These are phyloP conservation scores for Phenganax stokvisi DNA, from an alignment of 92 coral and sea anemone genomes.

Conservation along the genomic window DNA sequence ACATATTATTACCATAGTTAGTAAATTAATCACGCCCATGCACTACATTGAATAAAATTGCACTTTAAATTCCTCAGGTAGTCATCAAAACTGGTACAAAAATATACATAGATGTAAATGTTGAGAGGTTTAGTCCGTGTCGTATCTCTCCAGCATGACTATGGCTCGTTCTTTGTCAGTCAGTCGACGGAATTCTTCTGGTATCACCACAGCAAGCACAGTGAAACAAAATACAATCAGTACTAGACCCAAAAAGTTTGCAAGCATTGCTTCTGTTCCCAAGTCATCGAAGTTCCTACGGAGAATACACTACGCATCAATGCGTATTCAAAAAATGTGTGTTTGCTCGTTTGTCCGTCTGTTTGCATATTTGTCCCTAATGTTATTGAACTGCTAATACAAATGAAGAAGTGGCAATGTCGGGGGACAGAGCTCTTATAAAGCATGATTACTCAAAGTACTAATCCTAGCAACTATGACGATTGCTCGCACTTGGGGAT, in stretches of 20 bases:
- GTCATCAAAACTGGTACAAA: no score
- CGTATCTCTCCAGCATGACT: constrained; percentile 41
- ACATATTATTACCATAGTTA: no score
- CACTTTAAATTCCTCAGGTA: no score
- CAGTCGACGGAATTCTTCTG: constrained; percentile 35
- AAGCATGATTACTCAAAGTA: background rate
- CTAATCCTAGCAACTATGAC: background rate
- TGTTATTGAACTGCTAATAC: no score
- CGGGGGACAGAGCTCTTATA: no score
- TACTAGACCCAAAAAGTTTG: constrained; percentile 37
- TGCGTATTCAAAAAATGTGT: no score
- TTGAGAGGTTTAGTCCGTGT: constrained; percentile 1
- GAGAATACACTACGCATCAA: background rate
- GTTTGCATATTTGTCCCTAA: no score
- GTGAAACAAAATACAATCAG: constrained; percentile 26
- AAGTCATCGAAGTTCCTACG: background rate
- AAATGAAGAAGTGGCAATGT: no score
- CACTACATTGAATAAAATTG: no score
- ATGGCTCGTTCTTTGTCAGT: constrained; percentile 38
- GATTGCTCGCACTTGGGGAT: background rate
- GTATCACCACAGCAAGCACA: constrained; percentile 30
- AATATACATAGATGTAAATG: no score
- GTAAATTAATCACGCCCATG: no score
- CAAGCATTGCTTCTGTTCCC: constrained; percentile 39
- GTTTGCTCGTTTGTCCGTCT: no score